phyloP scores from a whole-genome alignment of 2,797 vertebrate genomes.

The Trachurus trachurus region DNA sequence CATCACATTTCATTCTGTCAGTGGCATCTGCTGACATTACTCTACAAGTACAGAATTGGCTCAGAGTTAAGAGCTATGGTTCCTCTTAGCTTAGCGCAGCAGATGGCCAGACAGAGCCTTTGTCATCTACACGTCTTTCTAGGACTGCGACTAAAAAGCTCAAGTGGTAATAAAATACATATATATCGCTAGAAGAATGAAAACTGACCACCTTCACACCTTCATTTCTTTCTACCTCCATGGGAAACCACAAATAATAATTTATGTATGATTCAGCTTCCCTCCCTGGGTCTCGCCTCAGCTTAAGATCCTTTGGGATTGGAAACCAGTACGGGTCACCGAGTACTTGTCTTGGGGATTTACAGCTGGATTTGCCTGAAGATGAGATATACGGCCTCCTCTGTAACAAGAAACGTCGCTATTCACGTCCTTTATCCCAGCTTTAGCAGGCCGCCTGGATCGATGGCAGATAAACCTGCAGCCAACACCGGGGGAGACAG shows the following conservation, averaged over 20 bases:
- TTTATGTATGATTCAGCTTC: neutral
- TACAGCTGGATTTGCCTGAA: constrained; percentile 30
- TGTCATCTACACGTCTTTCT: constrained; percentile 24
- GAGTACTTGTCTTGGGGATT: constrained; percentile 16
- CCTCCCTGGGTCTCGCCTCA: neutral
- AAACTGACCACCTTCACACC: neutral
- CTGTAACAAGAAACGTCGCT: constrained; percentile 6
- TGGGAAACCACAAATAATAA: too few relatives aligned
- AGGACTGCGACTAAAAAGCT: constrained; percentile 4
- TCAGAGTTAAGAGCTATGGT: constrained; percentile 12
- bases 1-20: constrained; percentile 50
- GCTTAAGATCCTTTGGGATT: neutral
- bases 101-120: constrained; percentile 45
- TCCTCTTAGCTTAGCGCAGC: constrained; percentile 39
- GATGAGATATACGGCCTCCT: constrained; percentile 8
- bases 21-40: constrained; percentile 61
- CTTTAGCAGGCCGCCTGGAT: constrained; percentile 30
- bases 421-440: constrained; percentile 25
- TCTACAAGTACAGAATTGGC: constrained; percentile 50
- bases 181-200: neutral
- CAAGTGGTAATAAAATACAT: neutral
- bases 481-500: constrained; percentile 8
- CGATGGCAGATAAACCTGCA: constrained; percentile 30
- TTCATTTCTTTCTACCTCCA: too few relatives aligned
- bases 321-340: neutral